Evolutionary conservation across 2,113 vertebrate species (phyloP).

Genomic region (Stigmatopora argus): DNA sequence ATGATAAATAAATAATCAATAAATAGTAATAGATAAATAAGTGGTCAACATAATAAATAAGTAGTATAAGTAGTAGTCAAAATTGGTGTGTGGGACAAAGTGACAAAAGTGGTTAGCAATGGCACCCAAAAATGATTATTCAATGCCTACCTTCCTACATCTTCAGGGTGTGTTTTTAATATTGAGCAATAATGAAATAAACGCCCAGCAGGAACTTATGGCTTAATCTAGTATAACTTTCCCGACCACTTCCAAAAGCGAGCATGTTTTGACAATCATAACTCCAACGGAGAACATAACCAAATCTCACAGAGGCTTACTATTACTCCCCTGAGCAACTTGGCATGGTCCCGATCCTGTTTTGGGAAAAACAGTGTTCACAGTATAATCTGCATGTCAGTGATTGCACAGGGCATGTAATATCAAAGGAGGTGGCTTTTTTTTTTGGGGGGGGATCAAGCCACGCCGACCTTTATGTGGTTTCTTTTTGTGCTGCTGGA

Average conservation of each 20-base stretch:
- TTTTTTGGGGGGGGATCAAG: slow-evolving; percentile 42
- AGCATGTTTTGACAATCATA: slow-evolving; percentile 66
- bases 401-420: slow-evolving; percentile 67
- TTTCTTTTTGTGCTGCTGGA: slow-evolving; percentile 45
- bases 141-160: background rate
- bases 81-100: no score
- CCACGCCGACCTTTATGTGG: slow-evolving; percentile 37
- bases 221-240: slow-evolving; percentile 70
- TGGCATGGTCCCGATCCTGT: slow-evolving; percentile 53
- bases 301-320: slow-evolving; percentile 72
- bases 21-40: no score
- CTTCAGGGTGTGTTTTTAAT: slow-evolving; percentile 26
- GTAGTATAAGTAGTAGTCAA: no score
- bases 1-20: no score
- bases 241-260: slow-evolving; percentile 65
- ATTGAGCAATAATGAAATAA: slow-evolving; percentile 26
- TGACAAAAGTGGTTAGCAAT: no score
- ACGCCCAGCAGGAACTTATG: slow-evolving; percentile 50
- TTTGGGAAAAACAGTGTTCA: slow-evolving; percentile 71
- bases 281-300: slow-evolving; percentile 71
- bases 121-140: background rate
- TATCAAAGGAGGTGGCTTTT: slow-evolving; percentile 66
- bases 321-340: slow-evolving; percentile 68
- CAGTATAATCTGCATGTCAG: slow-evolving; percentile 66
- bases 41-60: no score